Conservation (phyloP, 2,113 vertebrate genomes). For the Myanophis thanlyinensis region DNA sequence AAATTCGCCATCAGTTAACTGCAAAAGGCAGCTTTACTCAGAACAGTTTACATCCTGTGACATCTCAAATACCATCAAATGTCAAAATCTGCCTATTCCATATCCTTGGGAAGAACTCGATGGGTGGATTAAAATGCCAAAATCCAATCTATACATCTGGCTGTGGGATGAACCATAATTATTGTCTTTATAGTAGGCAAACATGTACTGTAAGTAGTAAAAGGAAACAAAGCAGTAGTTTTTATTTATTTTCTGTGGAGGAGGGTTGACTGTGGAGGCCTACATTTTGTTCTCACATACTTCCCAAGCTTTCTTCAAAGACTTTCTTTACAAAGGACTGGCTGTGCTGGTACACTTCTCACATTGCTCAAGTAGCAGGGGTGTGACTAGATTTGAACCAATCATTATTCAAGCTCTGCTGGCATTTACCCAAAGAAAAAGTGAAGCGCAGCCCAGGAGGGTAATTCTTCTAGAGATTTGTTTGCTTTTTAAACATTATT, state of each 20-base stretch:
- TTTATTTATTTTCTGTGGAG: not conserved
- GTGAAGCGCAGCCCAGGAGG: not conserved
- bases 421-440: not conserved
- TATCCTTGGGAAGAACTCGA: not conserved
- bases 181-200: not conserved
- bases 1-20: not conserved
- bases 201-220: not conserved
- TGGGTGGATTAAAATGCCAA: not conserved
- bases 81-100: not conserved
- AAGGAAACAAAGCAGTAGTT: not conserved
- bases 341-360: not conserved
- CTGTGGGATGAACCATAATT: not conserved
- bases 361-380: not conserved
- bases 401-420: not conserved
- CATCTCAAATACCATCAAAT: not conserved
- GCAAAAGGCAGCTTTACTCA: not conserved
- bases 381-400: not conserved
- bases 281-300: not conserved
- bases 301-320: not conserved
- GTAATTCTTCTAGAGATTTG: not conserved
- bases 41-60: not conserved
- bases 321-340: not conserved
- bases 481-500: not conserved
- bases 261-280: not conserved
- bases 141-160: not conserved